Percentiles rank a stretch among this genome's conserved stretches.
Conservation (phyloP, 2,113 vertebrate species). For the Pipra filicauda region DNA sequence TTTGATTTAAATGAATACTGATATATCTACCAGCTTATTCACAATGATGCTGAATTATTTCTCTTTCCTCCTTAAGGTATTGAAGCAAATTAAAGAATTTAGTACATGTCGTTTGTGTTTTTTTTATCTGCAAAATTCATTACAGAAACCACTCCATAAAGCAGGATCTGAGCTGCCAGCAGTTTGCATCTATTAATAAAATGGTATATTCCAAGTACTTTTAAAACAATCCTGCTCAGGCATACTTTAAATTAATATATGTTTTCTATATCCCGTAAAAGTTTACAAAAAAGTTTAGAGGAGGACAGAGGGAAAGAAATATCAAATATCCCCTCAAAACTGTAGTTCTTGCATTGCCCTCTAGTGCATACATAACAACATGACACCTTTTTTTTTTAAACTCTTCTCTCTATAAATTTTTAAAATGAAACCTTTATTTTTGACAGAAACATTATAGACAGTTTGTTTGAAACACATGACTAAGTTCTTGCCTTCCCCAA, state of each 20-base stretch:
- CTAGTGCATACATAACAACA: constrained; percentile 61
- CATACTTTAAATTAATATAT: constrained; percentile 65
- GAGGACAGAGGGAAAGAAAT: background rate
- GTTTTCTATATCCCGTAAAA: constrained; percentile 24
- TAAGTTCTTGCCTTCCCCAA: background rate
- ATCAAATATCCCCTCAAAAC: background rate
- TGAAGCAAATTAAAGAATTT: constrained; percentile 24
- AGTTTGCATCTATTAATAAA: constrained; percentile 57
- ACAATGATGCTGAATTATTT: constrained; percentile 42
- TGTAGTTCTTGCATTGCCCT: constrained; percentile 74
- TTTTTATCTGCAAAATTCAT: constrained; percentile 39
- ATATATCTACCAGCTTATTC: constrained; percentile 25
- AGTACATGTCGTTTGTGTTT: background rate
- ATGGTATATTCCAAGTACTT: constrained; percentile 52
- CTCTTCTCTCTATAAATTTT: background rate
- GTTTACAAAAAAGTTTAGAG: background rate
- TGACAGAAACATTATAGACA: background rate
- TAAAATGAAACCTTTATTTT: constrained; percentile 20
- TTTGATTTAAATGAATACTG: constrained; percentile 60
- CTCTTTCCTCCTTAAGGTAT: background rate
- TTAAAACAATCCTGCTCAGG: constrained; percentile 42
- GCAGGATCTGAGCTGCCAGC: constrained; percentile 28
- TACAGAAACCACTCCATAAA: background rate
- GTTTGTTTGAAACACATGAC: background rate
- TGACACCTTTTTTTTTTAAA: background rate